Percentiles rank a stretch among this genome's conserved stretches.
phyloP scores from a whole-genome alignment of 2,113 vertebrate species.

The Microcebus lehilahytsara region DNA sequence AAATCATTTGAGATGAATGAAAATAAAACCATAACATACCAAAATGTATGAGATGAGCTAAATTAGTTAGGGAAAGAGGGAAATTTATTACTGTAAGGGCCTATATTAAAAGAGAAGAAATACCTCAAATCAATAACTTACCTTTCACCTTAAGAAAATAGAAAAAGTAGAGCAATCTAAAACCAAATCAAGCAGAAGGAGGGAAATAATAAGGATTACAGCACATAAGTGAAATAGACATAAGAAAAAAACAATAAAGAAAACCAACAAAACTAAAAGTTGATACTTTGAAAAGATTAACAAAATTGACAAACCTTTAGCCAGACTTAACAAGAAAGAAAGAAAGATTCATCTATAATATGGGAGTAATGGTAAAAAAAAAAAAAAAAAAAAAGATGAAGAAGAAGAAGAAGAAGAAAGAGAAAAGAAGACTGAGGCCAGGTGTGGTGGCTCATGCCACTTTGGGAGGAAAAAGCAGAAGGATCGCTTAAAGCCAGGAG shows the following conservation, averaged over 20 bases:
- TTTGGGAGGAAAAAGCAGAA: no score
- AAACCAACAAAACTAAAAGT: background rate
- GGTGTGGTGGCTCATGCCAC: no score
- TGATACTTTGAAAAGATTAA: background rate
- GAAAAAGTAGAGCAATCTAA: background rate
- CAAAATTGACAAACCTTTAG: slow-evolving; percentile 1
- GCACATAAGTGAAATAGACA: background rate
- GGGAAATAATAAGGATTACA: background rate
- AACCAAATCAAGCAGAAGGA: background rate
- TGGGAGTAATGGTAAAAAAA: no score
- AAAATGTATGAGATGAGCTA: background rate
- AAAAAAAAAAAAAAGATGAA: no score
- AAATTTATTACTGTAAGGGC: background rate
- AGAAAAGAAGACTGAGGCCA: no score
- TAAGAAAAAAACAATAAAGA: background rate
- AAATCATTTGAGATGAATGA: no score
- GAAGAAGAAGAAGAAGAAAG: no score
- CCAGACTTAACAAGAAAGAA: background rate
- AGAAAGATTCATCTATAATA: no score
- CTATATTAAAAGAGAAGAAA: background rate
- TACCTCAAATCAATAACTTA: background rate
- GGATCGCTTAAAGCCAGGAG: no score
- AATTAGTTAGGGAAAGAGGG: background rate
- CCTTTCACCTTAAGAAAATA: background rate
- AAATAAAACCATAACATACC: no score